Evolutionary conservation across 1,140 invertebrate species (phyloP), one percentile per base, ranked within the genome.

Genomic region (Dinothrombium tinctorium): DNA sequence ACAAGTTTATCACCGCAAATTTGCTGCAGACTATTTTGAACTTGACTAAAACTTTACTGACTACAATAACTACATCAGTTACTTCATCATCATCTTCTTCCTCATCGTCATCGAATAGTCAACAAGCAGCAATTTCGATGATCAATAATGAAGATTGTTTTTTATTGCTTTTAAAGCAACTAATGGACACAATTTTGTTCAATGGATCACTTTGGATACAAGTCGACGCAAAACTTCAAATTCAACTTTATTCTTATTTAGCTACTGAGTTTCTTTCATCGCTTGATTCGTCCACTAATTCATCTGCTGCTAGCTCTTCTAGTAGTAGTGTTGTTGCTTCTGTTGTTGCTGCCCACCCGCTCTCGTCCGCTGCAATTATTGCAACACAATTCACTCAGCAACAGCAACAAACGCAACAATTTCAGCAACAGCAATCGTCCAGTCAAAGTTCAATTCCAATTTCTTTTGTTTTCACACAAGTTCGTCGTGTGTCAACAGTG

Each of bases 181-280:
- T 98, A 49, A 69, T 98, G 65, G 92, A 98, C 62, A 84, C 96
- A 64, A 77, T 98, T 32, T 70, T 99, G 24, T 98, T 98, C 69
- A 98, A 96, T 69, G 87, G 90, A 5, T 82, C 84, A 21, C 65
- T 99, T 32, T 98, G 92, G 92, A 92, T 98, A 52, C 87, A 47
- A 35, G 46, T 44, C 14, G 42, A 47, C n/a, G 14, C 46, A 5
- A 43, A 44, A 23, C 28, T 47, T 7, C 46, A 47, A 24, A 32
- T 45, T 19, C 43, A 35, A 33, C 33, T 47, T 17, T 47, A 47
- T 40, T 41, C 33, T 39, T 47, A 45, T 23, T 35, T 47, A 15
- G 40, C 43, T 6, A 44, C 33, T 14, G 46, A 47, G 37, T 47
- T 47, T 40, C 22, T 47, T 5, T 35, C 22, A 37, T 38, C 33